These are phyloP conservation scores for Otis tarda DNA, from an alignment of 2,113 vertebrate species.

Conservation along the genomic window DNA sequence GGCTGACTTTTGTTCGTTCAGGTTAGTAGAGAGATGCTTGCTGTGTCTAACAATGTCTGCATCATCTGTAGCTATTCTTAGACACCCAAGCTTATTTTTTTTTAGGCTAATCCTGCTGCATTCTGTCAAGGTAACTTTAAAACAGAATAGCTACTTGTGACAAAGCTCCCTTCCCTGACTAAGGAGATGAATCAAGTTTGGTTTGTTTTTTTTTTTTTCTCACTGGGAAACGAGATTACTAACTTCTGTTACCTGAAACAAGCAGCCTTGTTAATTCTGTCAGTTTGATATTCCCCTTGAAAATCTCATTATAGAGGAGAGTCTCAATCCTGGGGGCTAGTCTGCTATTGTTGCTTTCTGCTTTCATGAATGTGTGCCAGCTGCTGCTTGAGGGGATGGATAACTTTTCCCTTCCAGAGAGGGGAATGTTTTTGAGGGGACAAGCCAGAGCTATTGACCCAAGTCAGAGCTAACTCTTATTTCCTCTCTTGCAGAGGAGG, in stretches of 20 bases:
- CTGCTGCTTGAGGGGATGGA: not conserved
- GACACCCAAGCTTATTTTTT: not conserved
- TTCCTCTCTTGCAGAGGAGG: not conserved
- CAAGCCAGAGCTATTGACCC: not conserved
- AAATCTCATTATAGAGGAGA: not conserved
- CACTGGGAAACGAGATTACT: not conserved
- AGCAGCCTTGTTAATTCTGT: not conserved
- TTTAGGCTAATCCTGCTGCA: not conserved
- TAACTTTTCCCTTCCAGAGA: not conserved
- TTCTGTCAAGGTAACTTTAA: not conserved
- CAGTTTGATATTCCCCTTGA: not conserved
- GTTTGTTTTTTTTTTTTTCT: rapidly evolving
- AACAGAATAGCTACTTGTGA: not conserved
- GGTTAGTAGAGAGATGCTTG: not conserved
- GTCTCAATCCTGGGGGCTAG: not conserved
- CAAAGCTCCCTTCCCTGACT: not conserved
- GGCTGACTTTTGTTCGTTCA: not conserved
- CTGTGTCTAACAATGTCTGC: not conserved
- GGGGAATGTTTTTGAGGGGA: not conserved
- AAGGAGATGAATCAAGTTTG: not conserved
- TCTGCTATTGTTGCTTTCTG: not conserved
- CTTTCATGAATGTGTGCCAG: not conserved
- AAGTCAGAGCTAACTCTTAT: not conserved
- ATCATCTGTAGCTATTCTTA: not conserved
- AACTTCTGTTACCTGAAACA: not conserved